Base-by-base conservation (phyloP, 92 coral and sea anemone genomes). In the Epizoanthus ramosus region DNA sequence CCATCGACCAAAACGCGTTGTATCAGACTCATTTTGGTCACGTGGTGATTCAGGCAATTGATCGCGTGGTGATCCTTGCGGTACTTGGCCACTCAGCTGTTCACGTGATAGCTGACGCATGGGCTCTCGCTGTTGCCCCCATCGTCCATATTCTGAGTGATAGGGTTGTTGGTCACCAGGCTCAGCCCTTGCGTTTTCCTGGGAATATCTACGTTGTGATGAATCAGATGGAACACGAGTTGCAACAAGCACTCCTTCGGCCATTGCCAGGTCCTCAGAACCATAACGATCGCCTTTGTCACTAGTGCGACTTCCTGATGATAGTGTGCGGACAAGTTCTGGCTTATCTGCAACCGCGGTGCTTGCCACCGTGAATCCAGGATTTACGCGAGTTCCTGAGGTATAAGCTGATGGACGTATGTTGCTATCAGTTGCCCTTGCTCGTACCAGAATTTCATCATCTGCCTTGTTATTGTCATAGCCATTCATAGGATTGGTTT, bases 351-450 rank as follows among this genome's bases (percentile, higher is more conserved):
- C 63, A 37, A 77, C 82, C 18, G 82, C 82, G 2, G 82, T 77
- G 22, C 82, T 77, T 41, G 82, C 56, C 3, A 77, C 82, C 5
- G 82, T 77, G 63, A 77, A 77, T 9, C 70, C 82, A 5, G 82
- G 70, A 63, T 69, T 77, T 15, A 69, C 70, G 28, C 63, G 82
- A 15, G 70, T 56, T 5, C 82, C 71, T 21, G 82, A 77, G 18
- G 82, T 23, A 37, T 77, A 77, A 14, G 70, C 82, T 12, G 57
- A 39, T 21, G 82, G 82, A 4, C 45, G 71, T 22, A 77, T 37
- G 21, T 61, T 37, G 24, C 37, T 37, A 41, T 77, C 82, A 21
- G 35, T 17, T 21, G 57, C 50, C 12, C 18, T 67, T 25, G 72
- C 72, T 6, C 22, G 72, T 43, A 67, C 72, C 18, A 33, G 21